These are phyloP conservation scores for Aptenodytes patagonicus DNA, from an alignment of 2,113 vertebrate genomes.

Conservation along the genomic window DNA sequence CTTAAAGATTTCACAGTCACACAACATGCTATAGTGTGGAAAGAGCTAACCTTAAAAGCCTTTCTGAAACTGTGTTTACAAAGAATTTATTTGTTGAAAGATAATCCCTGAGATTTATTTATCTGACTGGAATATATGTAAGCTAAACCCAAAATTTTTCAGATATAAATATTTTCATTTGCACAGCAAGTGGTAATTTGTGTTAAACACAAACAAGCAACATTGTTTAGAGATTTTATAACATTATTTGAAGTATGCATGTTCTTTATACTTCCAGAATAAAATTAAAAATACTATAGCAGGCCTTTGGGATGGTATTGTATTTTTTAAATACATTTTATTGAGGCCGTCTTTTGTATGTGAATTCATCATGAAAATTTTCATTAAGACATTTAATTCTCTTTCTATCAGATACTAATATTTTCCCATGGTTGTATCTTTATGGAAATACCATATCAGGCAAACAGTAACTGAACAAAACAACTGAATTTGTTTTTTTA, in stretches of 20 bases:
- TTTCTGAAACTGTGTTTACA: neutral
- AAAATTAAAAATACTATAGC: neutral
- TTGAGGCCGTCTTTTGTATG: neutral
- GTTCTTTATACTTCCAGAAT: neutral
- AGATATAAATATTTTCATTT: neutral
- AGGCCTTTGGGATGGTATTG: neutral
- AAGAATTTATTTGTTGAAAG: neutral
- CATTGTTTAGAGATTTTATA: neutral
- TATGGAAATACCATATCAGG: neutral
- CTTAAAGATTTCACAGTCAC: neutral
- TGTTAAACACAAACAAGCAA: neutral
- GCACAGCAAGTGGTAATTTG: neutral
- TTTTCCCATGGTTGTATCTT: neutral
- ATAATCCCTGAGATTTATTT: neutral
- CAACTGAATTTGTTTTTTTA: neutral
- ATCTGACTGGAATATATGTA: neutral
- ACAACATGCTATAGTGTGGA: neutral
- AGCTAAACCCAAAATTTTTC: neutral
- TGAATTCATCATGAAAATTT: neutral
- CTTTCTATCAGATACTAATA: neutral
- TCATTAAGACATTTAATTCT: neutral
- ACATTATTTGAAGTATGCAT: neutral
- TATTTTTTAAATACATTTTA: neutral
- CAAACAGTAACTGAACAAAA: neutral
- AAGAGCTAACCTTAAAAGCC: neutral